Percentiles rank a stretch among this genome's conserved stretches.
These are phyloP conservation scores for Pangasianodon hypophthalmus DNA, from an alignment of 2,113 vertebrate genomes.

Conservation along the genomic window DNA sequence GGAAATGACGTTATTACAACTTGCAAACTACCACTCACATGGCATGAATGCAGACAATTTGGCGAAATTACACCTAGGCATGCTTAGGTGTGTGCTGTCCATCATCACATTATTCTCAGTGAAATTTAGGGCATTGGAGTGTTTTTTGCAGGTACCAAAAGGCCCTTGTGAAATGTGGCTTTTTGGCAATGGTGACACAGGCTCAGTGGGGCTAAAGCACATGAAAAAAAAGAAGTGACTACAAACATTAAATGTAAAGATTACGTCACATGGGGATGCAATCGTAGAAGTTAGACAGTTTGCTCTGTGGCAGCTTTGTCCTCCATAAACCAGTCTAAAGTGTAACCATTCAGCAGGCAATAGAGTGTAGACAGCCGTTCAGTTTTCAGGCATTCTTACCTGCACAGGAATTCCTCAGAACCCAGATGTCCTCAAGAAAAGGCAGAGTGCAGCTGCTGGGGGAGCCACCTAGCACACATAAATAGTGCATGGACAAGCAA, in stretches of 20 bases:
- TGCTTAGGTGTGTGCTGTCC: no score
- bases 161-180: no score
- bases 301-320: no score
- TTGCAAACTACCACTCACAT: no score
- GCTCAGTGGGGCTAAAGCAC: constrained; percentile 2
- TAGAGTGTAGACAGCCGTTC: no score
- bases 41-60: no score
- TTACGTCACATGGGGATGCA: not conserved
- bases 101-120: no score
- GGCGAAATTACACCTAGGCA: no score
- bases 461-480: constrained; percentile 69
- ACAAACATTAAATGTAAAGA: constrained; percentile 5
- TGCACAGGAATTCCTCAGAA: constrained; percentile 67
- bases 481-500: constrained; percentile 60
- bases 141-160: no score
- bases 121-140: no score
- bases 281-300: no score
- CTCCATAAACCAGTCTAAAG: not conserved
- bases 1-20: no score
- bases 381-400: constrained; percentile 64
- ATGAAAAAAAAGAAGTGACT: constrained; percentile 2
- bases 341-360: constrained; percentile 31
- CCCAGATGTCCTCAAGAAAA: constrained; percentile 71
- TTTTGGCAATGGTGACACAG: constrained; percentile 18
- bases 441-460: constrained; percentile 61